Percentiles rank a stretch among this genome's conserved stretches.
These are phyloP conservation scores for Urechis unicinctus DNA, from an alignment of 2,888 invertebrate species.

Conservation along the genomic window DNA sequence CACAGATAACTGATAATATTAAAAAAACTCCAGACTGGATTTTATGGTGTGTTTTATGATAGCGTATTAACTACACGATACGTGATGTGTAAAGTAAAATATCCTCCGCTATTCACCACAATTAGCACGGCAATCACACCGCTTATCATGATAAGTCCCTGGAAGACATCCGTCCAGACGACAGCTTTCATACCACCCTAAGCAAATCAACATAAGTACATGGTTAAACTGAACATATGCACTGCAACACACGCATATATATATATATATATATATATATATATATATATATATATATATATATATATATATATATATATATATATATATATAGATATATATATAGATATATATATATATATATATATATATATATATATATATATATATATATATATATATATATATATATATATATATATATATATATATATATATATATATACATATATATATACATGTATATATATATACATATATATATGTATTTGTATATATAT, in stretches of 20 bases:
- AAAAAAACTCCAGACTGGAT: no score
- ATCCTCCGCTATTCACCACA: constrained; percentile 17
- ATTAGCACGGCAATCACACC: constrained; percentile 25
- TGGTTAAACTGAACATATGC: no score
- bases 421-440: constrained; percentile 2
- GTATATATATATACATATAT: constrained; percentile 1
- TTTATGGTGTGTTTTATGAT: no score
- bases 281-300: neutral
- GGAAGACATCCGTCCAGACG: constrained; percentile 18
- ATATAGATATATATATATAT: no score
- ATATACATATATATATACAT: constrained; percentile 3
- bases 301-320: constrained; percentile 4
- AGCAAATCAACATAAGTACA: no score
- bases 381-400: neutral
- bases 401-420: constrained; percentile 1
- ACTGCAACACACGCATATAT: constrained; percentile 1
- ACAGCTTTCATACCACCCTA: constrained; percentile 33
- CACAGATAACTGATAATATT: no score
- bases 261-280: constrained; percentile 1
- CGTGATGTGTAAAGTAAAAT: no score
- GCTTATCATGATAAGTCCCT: constrained; percentile 23
- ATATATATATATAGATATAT: no score
- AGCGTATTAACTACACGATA: no score
- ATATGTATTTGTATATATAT: neutral
- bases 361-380: constrained; percentile 1